Evolutionary conservation across 1,140 invertebrate species (phyloP).

Genomic region (Harlomillsia oculata): DNA sequence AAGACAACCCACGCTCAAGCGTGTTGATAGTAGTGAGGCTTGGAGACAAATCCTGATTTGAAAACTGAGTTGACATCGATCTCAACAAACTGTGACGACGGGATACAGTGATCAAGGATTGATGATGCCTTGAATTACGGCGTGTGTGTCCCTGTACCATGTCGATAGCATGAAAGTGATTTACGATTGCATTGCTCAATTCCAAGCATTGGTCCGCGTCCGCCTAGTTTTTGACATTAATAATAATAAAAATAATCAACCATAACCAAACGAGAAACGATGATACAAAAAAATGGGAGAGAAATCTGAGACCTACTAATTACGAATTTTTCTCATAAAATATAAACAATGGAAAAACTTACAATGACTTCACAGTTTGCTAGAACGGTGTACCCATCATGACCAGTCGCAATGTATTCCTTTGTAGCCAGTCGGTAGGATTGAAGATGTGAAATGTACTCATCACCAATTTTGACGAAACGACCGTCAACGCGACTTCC

Average conservation of each 20-base stretch:
- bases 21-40: slow-evolving; percentile 24
- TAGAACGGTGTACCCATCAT: slow-evolving; percentile 76
- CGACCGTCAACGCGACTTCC: slow-evolving; percentile 54
- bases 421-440: slow-evolving; percentile 70
- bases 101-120: slow-evolving; percentile 68
- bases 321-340: not conserved
- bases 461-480: slow-evolving; percentile 70
- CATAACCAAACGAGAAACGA: not conserved
- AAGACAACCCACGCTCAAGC: slow-evolving; percentile 37
- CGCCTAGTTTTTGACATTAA: slow-evolving; percentile 45
- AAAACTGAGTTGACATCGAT: slow-evolving; percentile 58
- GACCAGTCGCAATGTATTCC: slow-evolving; percentile 62
- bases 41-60: slow-evolving; percentile 43
- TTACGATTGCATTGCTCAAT: slow-evolving; percentile 68
- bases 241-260: slow-evolving; percentile 1
- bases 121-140: slow-evolving; percentile 66
- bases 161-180: slow-evolving; percentile 78
- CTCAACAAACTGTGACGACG: slow-evolving; percentile 52
- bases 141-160: slow-evolving; percentile 53
- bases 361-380: slow-evolving; percentile 61
- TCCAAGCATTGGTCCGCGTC: slow-evolving; percentile 72
- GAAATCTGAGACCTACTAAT: too few relatives aligned
- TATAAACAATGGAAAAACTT: slow-evolving; percentile 39
- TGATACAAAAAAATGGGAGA: too few relatives aligned
- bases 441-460: slow-evolving; percentile 62